phyloP scores from a whole-genome alignment of 2,888 invertebrate genomes.

The Biston stratarius region DNA sequence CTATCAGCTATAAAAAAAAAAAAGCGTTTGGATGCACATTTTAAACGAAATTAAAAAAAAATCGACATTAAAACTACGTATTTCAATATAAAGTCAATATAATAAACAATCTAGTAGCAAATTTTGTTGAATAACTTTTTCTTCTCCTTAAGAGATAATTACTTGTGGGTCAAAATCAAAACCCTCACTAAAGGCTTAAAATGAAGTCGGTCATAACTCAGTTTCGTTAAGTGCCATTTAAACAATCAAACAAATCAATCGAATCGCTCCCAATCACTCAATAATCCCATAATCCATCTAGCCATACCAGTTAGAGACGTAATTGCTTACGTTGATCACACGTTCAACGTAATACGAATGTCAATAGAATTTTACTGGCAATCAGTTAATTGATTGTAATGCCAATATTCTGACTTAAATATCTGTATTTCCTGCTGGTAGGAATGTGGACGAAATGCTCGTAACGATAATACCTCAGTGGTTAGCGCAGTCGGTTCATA shows the following conservation, averaged over 20 bases:
- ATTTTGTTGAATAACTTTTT: neutral
- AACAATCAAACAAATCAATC: conserved; percentile 38
- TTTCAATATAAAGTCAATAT: no score
- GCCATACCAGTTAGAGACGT: conserved; percentile 35
- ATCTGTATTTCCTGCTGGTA: no score
- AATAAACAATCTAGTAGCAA: neutral
- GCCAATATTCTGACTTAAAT: neutral
- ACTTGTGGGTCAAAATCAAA: neutral
- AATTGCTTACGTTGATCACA: conserved; percentile 42
- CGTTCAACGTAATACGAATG: conserved; percentile 33
- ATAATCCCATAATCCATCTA: conserved; percentile 42
- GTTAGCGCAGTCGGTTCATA: no score
- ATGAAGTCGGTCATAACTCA: conserved; percentile 7
- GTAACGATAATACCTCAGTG: no score
- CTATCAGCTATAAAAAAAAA: no score
- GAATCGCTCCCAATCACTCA: conserved; percentile 36
- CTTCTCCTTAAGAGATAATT: neutral
- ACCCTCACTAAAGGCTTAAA: no score
- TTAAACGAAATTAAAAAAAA: no score
- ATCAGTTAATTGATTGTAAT: neutral
- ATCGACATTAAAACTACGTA: neutral
- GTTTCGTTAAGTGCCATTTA: conserved; percentile 27
- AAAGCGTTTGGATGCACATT: no score
- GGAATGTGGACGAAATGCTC: no score
- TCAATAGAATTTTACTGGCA: conserved; percentile 6